Evolutionary conservation across 2,888 invertebrate genomes (phyloP), one percentile per base, ranked within the genome.

Genomic region (Scotopteryx bipunctaria): DNA sequence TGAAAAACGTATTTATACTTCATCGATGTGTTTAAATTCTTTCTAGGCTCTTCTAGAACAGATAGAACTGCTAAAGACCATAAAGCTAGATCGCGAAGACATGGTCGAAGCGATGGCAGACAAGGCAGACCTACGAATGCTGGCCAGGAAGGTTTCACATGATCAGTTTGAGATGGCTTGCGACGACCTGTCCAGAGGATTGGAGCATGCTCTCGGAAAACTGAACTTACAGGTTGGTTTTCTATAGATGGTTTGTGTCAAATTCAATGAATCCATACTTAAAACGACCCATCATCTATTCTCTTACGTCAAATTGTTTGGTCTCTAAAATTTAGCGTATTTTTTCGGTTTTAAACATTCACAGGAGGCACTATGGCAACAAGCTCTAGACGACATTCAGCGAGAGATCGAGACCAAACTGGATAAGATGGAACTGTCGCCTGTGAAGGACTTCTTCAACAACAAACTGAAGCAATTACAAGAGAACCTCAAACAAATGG

Each of bases 121-220:
- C 47, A 95, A 95, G 77, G 95, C 95, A 0, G 95, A 95, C 71
- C 86, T 93, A 40, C 91, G 92, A 1, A 88, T 92, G 71, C 81
- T 95, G 49, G 93, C 94, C 45, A 90, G 93, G 29, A 95, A 95
- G 71, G 95, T 95, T 4, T 95, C 95, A 0, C 91, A 93, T 55
- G 94, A 94, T 54, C 93, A 94, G 69, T 93, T 95, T 72, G 94
- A 94, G 63, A 90, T 92, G 41, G 93, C 93, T 5, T 94, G 93
- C 58, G 93, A 94, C 46, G 94, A 94, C 57, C 84, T 95, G 0
- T 91, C 93, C 0, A 91, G 88, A 40, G 92, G 92, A 8, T 79
- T 95, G 15, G 93, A 94, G 55, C 93, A 94, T 45, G 92, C 93
- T 0, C 78, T 94, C 21, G 83, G 82, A 0, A 94, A 93, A 73